phyloP scores from a whole-genome alignment of 2,113 vertebrate species.

The Okapia johnstoni region DNA sequence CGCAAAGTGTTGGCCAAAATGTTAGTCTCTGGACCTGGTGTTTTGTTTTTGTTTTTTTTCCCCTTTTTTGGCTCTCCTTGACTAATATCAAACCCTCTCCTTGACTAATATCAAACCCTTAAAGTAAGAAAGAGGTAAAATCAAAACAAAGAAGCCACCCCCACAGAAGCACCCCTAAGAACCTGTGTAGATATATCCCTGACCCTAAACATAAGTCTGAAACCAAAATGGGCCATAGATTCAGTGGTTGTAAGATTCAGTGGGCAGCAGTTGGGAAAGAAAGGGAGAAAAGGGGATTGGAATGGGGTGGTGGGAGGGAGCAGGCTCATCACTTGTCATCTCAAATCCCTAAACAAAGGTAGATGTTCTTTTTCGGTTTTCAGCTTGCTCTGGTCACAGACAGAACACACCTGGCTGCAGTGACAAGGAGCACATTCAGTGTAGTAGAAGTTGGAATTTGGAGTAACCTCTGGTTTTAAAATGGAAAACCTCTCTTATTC shows the following conservation, averaged over 20 bases:
- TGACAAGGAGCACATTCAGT: background rate
- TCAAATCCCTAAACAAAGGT: background rate
- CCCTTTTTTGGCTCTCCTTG: background rate
- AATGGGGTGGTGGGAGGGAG: background rate
- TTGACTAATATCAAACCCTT: conserved; percentile 3
- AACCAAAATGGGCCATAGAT: background rate
- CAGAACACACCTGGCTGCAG: background rate
- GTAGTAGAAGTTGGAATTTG: background rate
- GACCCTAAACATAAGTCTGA: background rate
- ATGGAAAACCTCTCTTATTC: background rate
- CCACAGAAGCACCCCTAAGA: background rate
- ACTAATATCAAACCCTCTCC: conserved; percentile 10
- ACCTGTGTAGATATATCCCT: background rate
- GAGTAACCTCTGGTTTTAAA: background rate
- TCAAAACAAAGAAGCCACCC: background rate
- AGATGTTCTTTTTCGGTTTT: background rate
- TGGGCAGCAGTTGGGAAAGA: background rate
- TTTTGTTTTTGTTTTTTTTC: background rate
- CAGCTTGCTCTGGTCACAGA: background rate
- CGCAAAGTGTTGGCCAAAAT: background rate
- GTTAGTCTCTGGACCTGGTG: background rate
- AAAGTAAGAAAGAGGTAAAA: background rate
- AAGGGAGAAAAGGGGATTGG: background rate
- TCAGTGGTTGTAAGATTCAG: background rate
- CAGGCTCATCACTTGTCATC: background rate